These are phyloP conservation scores for Pristionchus japonicus DNA, from an alignment of 2,888 invertebrate genomes.

Conservation along the genomic window DNA sequence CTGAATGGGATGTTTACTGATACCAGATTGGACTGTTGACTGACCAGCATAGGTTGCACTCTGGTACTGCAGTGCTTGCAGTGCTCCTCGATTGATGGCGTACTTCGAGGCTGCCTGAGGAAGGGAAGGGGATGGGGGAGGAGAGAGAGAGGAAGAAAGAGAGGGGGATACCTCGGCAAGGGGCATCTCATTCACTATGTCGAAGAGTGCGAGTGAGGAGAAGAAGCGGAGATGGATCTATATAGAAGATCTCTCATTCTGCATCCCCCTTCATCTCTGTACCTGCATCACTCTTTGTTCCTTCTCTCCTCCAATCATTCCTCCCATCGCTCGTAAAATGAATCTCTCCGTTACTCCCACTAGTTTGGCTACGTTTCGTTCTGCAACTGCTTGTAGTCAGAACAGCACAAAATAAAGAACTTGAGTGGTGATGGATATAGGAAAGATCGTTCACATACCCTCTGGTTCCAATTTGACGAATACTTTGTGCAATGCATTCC, in stretches of 20 bases:
- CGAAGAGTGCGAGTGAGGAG: conserved; percentile 89
- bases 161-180: conserved; percentile 80
- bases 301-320: conserved; percentile 44
- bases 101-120: conserved; percentile 83
- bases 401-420: no score
- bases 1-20: conserved; percentile 77
- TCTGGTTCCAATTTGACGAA: conserved; percentile 84
- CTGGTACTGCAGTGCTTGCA: conserved; percentile 94
- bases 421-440: no score
- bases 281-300: conserved; percentile 54
- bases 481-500: conserved; percentile 81
- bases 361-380: conserved; percentile 76
- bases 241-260: not conserved
- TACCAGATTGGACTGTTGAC: not conserved
- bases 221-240: conserved; percentile 77
- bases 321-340: conserved; percentile 80
- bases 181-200: conserved; percentile 91
- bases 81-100: conserved; percentile 88
- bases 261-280: not conserved
- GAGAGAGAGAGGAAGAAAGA: not conserved
- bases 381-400: conserved; percentile 77
- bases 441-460: not conserved
- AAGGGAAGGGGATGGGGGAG: not conserved
- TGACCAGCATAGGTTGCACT: conserved; percentile 93
- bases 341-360: conserved; percentile 91